A percentile compares a stretch with the other conserved stretches of the same genome.
Evolutionary conservation across 2,888 invertebrate species (phyloP).

Genomic region (Hyposoter dolosus): DNA sequence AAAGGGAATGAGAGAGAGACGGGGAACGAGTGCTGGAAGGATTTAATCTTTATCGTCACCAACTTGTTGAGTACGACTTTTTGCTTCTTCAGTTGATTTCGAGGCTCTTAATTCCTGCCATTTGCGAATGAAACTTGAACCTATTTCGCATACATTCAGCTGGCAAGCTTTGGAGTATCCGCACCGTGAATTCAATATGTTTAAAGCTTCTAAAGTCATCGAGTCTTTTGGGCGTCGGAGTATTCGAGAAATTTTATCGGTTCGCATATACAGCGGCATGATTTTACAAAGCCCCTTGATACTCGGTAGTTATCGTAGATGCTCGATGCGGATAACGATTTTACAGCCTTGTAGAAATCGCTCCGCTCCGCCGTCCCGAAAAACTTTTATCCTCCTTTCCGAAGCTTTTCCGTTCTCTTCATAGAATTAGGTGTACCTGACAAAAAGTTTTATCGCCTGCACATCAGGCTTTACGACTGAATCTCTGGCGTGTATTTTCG

Average conservation of each 20-base stretch:
- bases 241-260: constrained; percentile 9
- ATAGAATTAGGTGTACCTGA: constrained; percentile 27
- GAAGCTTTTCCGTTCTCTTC: background rate
- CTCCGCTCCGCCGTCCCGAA: background rate
- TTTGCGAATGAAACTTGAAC: constrained; percentile 12
- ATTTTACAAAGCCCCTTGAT: constrained; percentile 5
- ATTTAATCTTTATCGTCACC: constrained; percentile 28
- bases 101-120: constrained; percentile 15
- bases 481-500: background rate
- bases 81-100: constrained; percentile 22
- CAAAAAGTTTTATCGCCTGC: constrained; percentile 9
- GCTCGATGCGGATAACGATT: constrained; percentile 32
- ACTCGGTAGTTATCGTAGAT: constrained; percentile 22
- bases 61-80: constrained; percentile 40
- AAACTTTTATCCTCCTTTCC: constrained; percentile 26
- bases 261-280: constrained; percentile 11
- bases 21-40: background rate
- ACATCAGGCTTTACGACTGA: constrained; percentile 36
- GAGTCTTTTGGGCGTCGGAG: background rate
- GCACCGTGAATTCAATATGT: constrained; percentile 22
- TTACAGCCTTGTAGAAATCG: constrained; percentile 29
- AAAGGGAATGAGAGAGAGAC: background rate
- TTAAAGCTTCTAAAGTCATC: constrained; percentile 8
- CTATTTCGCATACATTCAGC: background rate
- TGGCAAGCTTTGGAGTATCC: background rate